A percentile compares a stretch with the other conserved stretches of the same genome.
Conservation (phyloP, 1,140 invertebrate species). For the Cotesia glomerata region DNA sequence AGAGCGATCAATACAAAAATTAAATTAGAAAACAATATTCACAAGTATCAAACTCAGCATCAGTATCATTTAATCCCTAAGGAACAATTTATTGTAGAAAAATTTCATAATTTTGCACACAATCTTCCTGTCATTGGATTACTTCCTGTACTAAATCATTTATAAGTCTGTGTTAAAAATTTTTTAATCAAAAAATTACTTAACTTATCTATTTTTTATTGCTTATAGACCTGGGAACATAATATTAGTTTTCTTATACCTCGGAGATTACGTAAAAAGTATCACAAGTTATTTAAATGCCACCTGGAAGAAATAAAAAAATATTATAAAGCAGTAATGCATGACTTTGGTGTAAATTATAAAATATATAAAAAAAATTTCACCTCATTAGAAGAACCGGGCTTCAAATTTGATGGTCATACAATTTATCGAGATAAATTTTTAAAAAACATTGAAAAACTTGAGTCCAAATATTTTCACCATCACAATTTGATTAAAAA, state of each 20-base stretch:
- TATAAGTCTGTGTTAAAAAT: background rate
- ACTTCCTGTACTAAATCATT: constrained; percentile 34
- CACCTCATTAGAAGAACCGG: constrained; percentile 34
- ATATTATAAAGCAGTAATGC: constrained; percentile 62
- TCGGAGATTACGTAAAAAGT: constrained; percentile 53
- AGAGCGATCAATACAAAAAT: constrained; percentile 28
- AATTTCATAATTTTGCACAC: constrained; percentile 43
- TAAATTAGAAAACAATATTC: constrained; percentile 15
- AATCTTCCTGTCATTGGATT: constrained; percentile 36
- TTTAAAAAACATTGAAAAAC: constrained; percentile 63
- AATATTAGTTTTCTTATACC: constrained; percentile 61
- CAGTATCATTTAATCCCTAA: constrained; percentile 30
- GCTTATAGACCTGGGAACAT: constrained; percentile 58
- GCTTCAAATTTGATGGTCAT: constrained; percentile 67
- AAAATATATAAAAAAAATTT: constrained; percentile 57
- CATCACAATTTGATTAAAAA: constrained; percentile 70
- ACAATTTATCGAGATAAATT: constrained; percentile 68
- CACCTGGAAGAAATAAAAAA: constrained; percentile 61
- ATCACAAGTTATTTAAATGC: constrained; percentile 53
- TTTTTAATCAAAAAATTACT: too few relatives aligned
- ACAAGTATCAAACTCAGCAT: constrained; percentile 15
- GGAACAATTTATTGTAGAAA: constrained; percentile 34
- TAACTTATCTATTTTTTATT: too few relatives aligned
- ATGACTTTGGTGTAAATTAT: constrained; percentile 60
- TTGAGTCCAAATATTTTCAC: constrained; percentile 65